Base-by-base conservation (phyloP, 2,797 vertebrate genomes). In the Arvicola amphibius region DNA sequence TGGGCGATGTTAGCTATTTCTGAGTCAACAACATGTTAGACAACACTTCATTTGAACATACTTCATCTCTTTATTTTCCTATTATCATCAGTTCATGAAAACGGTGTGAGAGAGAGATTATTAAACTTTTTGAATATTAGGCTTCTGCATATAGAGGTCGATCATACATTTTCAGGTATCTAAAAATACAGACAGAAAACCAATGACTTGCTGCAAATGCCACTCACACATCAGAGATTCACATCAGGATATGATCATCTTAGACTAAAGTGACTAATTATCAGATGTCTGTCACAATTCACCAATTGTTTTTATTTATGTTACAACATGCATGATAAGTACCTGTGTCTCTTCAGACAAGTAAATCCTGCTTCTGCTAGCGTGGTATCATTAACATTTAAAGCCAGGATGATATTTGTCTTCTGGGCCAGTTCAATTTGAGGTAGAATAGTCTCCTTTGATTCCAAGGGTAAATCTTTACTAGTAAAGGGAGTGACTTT, bases 1-100 rank as follows among this genome's bases (percentile, higher is more conserved):
- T 97, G 98, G 98, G 95, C 98, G 93, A 97, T 69, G 6, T 76
- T 77, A 86, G 48, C 89, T 61, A 92, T 12, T 0, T 95, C 40
- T 29, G 67, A 95, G 96, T 37, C 37, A 94, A 87, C 69, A 10
- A 48, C 76, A 96, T 94, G 32, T 67, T 71, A 78, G 46, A 90
- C 23, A 95, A 96, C 94, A 79, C 88, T 74, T 88, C 77, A 86
- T 97, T 94, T 37, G 21, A 59, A 51, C 13, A 85, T 32, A n/a
- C 81, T 21, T 2, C 81, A 92, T 97, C 92, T 94, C 67, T 85
- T 95, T 94, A 73, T 88, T 96, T 98, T 65, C 84, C 34, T 59
- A 53, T 84, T 53, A 71, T 83, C 53, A 53, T 76, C 91, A 95
- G 53, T 76, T 67, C 73, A 85, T 97, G 17, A 85, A 92, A 96